phyloP scores from a whole-genome alignment of 2,797 vertebrate genomes.

The Zenarchopterus dispar region DNA sequence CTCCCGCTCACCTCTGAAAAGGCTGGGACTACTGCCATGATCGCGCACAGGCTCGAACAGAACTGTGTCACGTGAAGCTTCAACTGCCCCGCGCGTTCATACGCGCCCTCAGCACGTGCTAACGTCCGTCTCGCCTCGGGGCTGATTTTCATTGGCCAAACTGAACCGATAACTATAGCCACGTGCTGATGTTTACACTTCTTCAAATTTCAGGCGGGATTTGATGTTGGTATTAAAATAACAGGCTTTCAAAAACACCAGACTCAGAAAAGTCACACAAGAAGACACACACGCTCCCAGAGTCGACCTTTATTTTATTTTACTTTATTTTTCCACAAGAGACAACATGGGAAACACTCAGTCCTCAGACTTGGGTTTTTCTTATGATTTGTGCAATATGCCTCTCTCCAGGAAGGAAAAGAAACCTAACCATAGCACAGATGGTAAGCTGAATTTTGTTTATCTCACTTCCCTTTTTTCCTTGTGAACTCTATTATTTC shows the following conservation, averaged over 20 bases:
- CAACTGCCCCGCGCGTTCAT: constrained; percentile 33
- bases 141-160: constrained; percentile 69
- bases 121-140: constrained; percentile 22
- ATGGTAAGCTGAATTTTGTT: constrained; percentile 51
- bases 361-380: constrained; percentile 39
- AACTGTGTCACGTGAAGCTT: not conserved
- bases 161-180: constrained; percentile 49
- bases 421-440: not conserved
- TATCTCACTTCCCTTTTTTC: not conserved
- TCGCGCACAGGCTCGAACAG: not conserved
- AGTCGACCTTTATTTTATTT: not conserved
- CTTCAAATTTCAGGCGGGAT: constrained; percentile 84
- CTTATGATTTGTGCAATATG: constrained; percentile 2
- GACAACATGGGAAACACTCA: constrained; percentile 72
- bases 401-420: constrained; percentile 30
- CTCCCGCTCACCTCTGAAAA: constrained; percentile 1
- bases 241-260: not conserved
- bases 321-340: not conserved
- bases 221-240: constrained; percentile 17
- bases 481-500: too few species aligned
- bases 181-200: constrained; percentile 73
- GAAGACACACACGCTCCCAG: not conserved
- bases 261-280: not conserved
- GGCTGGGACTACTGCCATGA: constrained; percentile 3
- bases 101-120: constrained; percentile 17